Evolutionary conservation across 2,888 invertebrate species (phyloP).

Genomic region (Drosophila austrosaltans): DNA sequence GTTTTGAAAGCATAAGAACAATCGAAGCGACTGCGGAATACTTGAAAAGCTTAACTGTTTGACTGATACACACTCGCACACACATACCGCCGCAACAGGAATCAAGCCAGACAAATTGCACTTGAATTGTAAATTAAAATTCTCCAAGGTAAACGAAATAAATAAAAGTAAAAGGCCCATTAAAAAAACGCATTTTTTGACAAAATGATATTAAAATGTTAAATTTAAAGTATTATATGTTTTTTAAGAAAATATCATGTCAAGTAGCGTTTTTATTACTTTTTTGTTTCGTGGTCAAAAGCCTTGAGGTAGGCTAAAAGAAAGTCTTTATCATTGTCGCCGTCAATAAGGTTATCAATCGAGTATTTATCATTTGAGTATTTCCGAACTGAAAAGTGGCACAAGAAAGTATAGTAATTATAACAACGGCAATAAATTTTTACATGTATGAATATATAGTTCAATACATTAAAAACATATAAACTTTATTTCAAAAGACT

Average conservation of each 20-base stretch:
- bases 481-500: too few species aligned
- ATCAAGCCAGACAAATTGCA: slow-evolving; percentile 3
- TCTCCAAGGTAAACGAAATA: slow-evolving; percentile 64
- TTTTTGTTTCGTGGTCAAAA: slow-evolving; percentile 29
- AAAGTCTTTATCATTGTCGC: slow-evolving; percentile 47
- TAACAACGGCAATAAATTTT: too few species aligned
- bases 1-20: background rate
- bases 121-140: slow-evolving; percentile 58
- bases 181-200: slow-evolving; percentile 37
- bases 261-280: slow-evolving; percentile 58
- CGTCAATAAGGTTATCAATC: slow-evolving; percentile 32
- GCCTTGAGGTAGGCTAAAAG: slow-evolving; percentile 28
- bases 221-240: background rate
- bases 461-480: too few species aligned
- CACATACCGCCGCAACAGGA: background rate
- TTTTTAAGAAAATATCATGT: slow-evolving; percentile 49
- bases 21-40: slow-evolving; percentile 20
- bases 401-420: background rate
- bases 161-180: slow-evolving; percentile 62
- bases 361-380: slow-evolving; percentile 31
- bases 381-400: too few species aligned
- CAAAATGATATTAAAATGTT: slow-evolving; percentile 17
- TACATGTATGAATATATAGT: too few species aligned
- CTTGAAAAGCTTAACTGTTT: slow-evolving; percentile 30
- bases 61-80: background rate